Evolutionary conservation across 2,888 invertebrate species (phyloP), one percentile per base, ranked within the genome.

Genomic region (Hydrotaea cyrtoneurina): DNA sequence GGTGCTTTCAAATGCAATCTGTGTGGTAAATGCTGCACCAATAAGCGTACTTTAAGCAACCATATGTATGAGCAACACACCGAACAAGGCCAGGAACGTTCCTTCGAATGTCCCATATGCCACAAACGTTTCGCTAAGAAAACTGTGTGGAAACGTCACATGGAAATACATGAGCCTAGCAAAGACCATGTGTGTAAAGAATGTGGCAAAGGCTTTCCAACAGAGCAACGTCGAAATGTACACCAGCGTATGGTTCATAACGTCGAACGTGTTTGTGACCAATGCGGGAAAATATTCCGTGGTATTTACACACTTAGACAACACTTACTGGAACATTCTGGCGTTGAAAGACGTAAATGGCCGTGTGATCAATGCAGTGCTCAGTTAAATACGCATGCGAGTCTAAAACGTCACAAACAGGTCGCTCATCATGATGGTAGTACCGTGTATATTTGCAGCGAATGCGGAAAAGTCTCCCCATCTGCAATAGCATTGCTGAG

Each of bases 381-480:
- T 13, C 77, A 87, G 55, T 64, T 88, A 11, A 80, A 86, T 46
- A 86, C 87, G 1, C 76, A 73, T 11, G 86, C 84, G n/a, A 87
- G 87, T 31, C 72, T 88, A 17, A 80, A 85, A 26, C 86, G 86
- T 11, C 89, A 89, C 71, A 87, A 86, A 50, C 87, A 83, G 23
- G 83, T 87, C 21, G 85, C 85, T 31, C 89, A 89, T 55, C 87
- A 88, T 10, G 83, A 88, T 50, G 85, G 82, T 5, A 73, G 84
- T 13, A 86, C 86, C 0, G 72, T 84, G 11, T 85, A 88, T 39
- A 71, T 87, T 7, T 89, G 89, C 15, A 85, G 86, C 7, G 86
- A 87, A 50, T 89, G 89, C 55, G 88, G 89, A 7, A 88, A 87
- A 57, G 83, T 88, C 11, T 86, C 89, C 5, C 39, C 86, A 2